Base-by-base conservation (phyloP, 2,113 vertebrate species). In the Tragelaphus imberbis region DNA sequence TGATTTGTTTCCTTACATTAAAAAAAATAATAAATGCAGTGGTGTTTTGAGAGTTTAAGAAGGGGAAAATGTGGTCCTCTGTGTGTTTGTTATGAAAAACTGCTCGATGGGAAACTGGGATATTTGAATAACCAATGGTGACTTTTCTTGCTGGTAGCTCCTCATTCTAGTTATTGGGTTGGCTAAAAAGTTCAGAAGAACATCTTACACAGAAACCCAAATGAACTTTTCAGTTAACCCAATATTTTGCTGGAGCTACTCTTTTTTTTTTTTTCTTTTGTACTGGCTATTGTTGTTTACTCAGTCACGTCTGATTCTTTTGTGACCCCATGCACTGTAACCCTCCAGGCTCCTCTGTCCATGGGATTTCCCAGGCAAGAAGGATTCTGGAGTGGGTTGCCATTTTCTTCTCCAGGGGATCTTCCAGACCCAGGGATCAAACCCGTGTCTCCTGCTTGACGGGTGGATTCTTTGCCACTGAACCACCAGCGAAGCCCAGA, bases 81-180 rank as follows among this genome's bases (percentile, higher is more conserved):
- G 6, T 63, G 93, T 95, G 87, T 95, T 90, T 97, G 56, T 94
- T 80, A 96, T 13, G 6, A 90, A 94, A 77, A 59, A n/a, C 49
- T 94, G 51, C n/a, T 40, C 14, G 68, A 90, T 56, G 36, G 21
- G 36, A 25, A 88, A 47, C 4, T 6, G 4, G 7, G 6, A 47
- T n/a, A 30, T 49, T 2, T 94, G 28, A 87, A 51, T 11, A 44
- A 65, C 1, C 19, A 7, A 3, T 53, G 1, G 56, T 68, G 56
- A 17, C 4, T 91, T 65, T 86, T 21, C 25, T 51, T 86, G 55
- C 2, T 82, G 2, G 28, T 21, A 33, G 36, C 9, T 49, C 25
- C 21, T 94, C 27, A 12, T 94, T 63, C 3, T 51, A 33, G 59
- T 56, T 84, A n/a, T 40, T 33, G 16, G 40, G 40, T 44, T 77